phyloP scores from a whole-genome alignment of 2,888 invertebrate species.

The Caenorhabditis becei region DNA sequence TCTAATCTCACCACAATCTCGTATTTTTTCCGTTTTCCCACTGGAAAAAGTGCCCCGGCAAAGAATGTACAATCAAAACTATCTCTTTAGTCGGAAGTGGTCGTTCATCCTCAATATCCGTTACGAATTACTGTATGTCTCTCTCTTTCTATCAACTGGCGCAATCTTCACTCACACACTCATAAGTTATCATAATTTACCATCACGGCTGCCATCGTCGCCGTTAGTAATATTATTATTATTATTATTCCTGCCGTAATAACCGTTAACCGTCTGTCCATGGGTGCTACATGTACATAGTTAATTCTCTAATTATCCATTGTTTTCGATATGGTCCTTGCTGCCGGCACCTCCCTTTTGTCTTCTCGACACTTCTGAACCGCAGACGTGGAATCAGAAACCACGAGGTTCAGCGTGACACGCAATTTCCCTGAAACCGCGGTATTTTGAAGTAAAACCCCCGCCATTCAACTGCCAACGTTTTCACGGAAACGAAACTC shows the following conservation, averaged over 20 bases:
- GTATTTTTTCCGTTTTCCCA: neutral
- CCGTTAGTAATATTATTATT: conserved; percentile 41
- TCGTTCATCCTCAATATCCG: conserved; percentile 37
- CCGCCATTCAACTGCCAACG: neutral
- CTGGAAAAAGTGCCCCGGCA: conserved; percentile 10
- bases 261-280: conserved; percentile 52
- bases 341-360: conserved; percentile 36
- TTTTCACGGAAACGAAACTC: conserved; percentile 1
- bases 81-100: neutral
- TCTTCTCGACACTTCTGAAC: conserved; percentile 3
- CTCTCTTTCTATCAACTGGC: conserved; percentile 34
- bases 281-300: conserved; percentile 57
- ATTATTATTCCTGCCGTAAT: conserved; percentile 55
- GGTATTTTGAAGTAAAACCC: too few species aligned
- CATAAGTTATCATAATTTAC: conserved; percentile 60
- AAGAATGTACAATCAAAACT: conserved; percentile 15
- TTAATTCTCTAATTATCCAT: conserved; percentile 61
- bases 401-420: neutral
- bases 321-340: conserved; percentile 52
- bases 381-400: conserved; percentile 29
- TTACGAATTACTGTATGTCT: conserved; percentile 46
- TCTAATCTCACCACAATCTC: conserved; percentile 25
- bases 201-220: conserved; percentile 46
- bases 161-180: conserved; percentile 39
- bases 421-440: too few species aligned